Evolutionary conservation across 2,113 vertebrate species (phyloP).

Genomic region (Mormyrus iriodes): DNA sequence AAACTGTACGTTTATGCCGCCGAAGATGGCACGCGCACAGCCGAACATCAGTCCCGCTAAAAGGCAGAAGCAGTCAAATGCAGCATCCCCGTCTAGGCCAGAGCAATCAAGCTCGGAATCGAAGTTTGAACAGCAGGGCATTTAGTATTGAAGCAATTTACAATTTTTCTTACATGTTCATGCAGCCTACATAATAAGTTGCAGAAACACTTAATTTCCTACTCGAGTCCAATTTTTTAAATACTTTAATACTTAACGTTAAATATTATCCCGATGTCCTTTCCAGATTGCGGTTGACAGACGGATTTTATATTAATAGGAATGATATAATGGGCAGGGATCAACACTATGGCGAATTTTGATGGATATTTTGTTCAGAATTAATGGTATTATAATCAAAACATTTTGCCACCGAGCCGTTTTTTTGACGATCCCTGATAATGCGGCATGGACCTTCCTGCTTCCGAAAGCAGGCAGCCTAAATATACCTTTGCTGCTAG

Average conservation of each 20-base stretch:
- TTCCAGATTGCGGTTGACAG: background rate
- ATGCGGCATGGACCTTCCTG: background rate
- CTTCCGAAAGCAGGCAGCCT: background rate
- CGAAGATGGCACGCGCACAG: background rate
- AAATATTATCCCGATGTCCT: background rate
- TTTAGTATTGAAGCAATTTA: background rate
- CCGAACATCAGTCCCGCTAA: background rate
- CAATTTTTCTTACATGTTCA: background rate
- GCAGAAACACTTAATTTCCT: background rate
- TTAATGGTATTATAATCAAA: background rate
- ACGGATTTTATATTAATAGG: background rate
- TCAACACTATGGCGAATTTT: background rate
- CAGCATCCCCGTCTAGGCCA: background rate
- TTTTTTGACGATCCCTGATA: background rate
- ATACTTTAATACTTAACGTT: background rate
- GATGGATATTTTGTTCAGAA: background rate
- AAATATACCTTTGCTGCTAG: background rate
- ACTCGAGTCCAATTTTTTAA: background rate
- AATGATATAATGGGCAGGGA: background rate
- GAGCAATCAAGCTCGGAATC: background rate
- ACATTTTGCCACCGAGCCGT: background rate
- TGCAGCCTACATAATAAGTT: background rate
- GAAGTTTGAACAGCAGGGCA: background rate
- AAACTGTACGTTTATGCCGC: background rate
- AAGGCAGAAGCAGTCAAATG: slow-evolving; percentile 17